A percentile compares a stretch with the other conserved stretches of the same genome.
Evolutionary conservation across 2,797 vertebrate genomes (phyloP).

Genomic region (Antrozous pallidus): DNA sequence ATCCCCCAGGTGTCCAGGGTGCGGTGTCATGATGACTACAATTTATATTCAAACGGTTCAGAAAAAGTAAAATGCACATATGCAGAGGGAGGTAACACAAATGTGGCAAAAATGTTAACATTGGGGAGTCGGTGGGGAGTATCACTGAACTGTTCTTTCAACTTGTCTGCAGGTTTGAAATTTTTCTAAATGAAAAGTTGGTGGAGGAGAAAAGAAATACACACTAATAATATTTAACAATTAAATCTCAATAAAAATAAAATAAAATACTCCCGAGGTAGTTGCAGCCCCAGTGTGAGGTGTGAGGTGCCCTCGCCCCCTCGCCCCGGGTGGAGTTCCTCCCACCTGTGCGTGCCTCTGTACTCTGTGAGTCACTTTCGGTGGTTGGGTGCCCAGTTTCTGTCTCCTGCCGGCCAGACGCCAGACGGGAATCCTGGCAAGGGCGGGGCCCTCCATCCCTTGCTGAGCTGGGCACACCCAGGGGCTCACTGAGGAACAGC

Average conservation of each 20-base stretch:
- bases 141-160: not conserved
- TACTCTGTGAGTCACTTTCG: slow-evolving; percentile 57
- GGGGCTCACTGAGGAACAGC: not conserved
- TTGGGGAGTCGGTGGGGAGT: not conserved
- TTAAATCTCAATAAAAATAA: not conserved
- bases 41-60: not conserved
- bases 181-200: slow-evolving; percentile 6
- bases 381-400: slow-evolving; percentile 52
- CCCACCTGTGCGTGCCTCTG: not conserved
- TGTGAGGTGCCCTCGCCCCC: not conserved
- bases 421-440: not conserved
- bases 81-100: not conserved
- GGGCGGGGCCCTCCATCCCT: not conserved
- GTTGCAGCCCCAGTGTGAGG: not conserved
- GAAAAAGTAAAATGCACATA: not conserved
- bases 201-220: not conserved
- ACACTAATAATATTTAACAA: not conserved
- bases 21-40: not conserved
- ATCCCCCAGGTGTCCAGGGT: not conserved
- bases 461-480: not conserved
- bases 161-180: not conserved
- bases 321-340: not conserved
- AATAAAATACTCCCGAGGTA: not conserved
- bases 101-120: not conserved
- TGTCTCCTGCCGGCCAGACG: slow-evolving; percentile 39